Evolutionary conservation across 2,113 vertebrate genomes (phyloP).

Genomic region (Alectura lathami): DNA sequence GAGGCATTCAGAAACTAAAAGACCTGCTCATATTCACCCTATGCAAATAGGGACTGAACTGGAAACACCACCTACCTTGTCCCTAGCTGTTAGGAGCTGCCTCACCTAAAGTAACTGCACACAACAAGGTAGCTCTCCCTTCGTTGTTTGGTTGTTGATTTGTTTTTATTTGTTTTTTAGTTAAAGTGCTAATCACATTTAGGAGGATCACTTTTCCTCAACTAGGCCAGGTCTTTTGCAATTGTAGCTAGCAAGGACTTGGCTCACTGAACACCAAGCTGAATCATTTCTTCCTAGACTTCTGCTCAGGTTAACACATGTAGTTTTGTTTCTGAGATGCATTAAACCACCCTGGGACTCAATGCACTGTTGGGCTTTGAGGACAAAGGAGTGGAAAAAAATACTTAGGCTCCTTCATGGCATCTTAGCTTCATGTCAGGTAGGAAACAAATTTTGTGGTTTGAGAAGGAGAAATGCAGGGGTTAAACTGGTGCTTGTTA

Average conservation of each 20-base stretch:
- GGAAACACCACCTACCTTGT: background rate
- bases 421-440: background rate
- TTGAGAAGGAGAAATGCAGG: background rate
- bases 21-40: background rate
- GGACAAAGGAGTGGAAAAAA: background rate
- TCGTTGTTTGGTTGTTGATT: background rate
- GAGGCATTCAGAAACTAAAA: background rate
- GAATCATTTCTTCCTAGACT: slow-evolving; percentile 2
- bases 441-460: background rate
- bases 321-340: slow-evolving; percentile 15
- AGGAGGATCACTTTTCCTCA: background rate
- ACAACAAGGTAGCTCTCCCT: background rate
- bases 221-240: background rate
- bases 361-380: background rate
- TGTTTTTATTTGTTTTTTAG: background rate
- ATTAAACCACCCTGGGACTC: background rate
- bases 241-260: background rate
- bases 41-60: background rate
- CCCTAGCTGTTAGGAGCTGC: background rate
- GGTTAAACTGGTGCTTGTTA: background rate
- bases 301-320: background rate
- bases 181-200: background rate
- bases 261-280: background rate
- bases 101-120: background rate
- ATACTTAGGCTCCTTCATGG: background rate